Percentiles rank a stretch among this genome's conserved stretches.
These are phyloP conservation scores for Gerris buenoi DNA, from an alignment of 1,140 invertebrate species.

Conservation along the genomic window DNA sequence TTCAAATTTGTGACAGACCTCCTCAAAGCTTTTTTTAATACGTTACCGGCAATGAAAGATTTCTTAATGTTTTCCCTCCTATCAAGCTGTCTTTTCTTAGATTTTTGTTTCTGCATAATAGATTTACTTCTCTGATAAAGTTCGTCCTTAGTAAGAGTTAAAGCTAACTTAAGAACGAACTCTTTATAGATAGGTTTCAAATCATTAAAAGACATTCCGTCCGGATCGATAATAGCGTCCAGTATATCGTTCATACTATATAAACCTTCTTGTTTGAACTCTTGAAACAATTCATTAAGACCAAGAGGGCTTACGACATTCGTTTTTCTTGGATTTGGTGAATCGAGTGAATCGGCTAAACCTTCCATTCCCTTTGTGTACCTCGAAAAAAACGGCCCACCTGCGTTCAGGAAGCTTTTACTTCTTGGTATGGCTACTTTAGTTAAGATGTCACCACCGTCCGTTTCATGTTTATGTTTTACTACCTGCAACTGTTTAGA, in stretches of 20 bases:
- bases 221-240: conserved; percentile 69
- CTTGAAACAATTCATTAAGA: conserved; percentile 66
- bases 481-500: neutral
- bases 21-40: conserved; percentile 37
- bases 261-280: conserved; percentile 69
- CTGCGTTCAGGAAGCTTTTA: conserved; percentile 61
- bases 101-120: conserved; percentile 70
- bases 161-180: conserved; percentile 66
- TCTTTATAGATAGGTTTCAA: conserved; percentile 80
- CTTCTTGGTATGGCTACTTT: conserved; percentile 68
- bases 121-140: conserved; percentile 73
- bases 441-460: conserved; percentile 55
- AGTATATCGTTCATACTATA: conserved; percentile 77
- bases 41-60: conserved; percentile 36
- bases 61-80: conserved; percentile 11
- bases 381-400: conserved; percentile 33
- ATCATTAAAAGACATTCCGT: conserved; percentile 84
- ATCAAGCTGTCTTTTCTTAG: conserved; percentile 31
- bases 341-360: neutral
- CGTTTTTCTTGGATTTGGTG: conserved; percentile 8
- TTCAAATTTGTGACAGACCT: conserved; percentile 34
- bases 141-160: conserved; percentile 76
- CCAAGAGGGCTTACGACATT: conserved; percentile 40
- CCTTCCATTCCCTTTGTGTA: conserved; percentile 31
- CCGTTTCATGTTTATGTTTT: neutral